Evolutionary conservation across 1,140 invertebrate genomes (phyloP).

Genomic region (Potamilus streckersoni): DNA sequence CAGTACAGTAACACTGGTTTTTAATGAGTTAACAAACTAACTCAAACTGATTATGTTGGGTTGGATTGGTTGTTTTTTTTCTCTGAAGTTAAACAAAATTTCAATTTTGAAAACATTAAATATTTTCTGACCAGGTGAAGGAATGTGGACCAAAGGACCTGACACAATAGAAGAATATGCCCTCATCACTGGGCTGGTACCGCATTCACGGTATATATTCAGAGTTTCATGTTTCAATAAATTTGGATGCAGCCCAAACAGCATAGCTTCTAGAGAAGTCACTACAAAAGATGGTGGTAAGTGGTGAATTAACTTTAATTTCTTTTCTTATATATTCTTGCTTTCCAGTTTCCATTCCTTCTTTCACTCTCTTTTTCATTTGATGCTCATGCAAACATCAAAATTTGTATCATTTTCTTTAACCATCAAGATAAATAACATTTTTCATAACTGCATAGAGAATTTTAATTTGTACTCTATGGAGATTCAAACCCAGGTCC

Average conservation of each 20-base stretch:
- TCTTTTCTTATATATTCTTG: background rate
- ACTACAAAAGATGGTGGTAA: constrained; percentile 54
- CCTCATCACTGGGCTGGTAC: constrained; percentile 81
- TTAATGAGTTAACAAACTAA: background rate
- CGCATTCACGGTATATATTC: constrained; percentile 88
- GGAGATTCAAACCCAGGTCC: no score
- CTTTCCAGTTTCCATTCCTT: background rate
- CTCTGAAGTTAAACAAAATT: no score
- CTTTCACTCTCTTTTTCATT: background rate
- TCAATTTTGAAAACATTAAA: no score
- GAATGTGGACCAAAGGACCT: constrained; percentile 87
- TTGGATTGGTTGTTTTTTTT: no score
- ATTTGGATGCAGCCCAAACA: constrained; percentile 77
- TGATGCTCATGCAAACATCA: background rate
- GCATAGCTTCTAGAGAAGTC: constrained; percentile 66
- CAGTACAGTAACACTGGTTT: no score
- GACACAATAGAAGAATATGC: constrained; percentile 95
- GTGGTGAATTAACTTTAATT: background rate
- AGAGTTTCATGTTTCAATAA: constrained; percentile 88
- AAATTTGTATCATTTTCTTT: background rate
- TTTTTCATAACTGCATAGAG: background rate
- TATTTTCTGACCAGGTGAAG: constrained; percentile 71
- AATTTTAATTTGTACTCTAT: no score
- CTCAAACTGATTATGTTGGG: no score
- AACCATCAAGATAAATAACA: background rate